phyloP scores from a whole-genome alignment of 1,140 invertebrate species.

The Apis cerana region DNA sequence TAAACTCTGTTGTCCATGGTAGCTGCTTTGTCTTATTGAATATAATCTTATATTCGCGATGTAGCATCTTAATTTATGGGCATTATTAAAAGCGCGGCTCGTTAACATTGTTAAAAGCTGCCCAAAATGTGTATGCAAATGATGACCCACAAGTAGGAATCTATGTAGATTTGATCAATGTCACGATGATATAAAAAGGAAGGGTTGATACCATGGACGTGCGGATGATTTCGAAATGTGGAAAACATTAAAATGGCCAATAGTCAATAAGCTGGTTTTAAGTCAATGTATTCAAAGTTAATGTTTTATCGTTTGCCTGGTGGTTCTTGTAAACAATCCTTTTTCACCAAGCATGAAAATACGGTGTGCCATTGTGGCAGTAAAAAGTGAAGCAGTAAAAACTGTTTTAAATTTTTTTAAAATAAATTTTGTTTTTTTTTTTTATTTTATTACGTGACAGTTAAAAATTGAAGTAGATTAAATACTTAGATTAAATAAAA shows the following conservation, averaged over 20 bases:
- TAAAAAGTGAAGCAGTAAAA: background rate
- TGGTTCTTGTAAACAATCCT: conserved; percentile 50
- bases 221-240: conserved; percentile 56
- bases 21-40: conserved; percentile 41
- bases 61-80: conserved; percentile 56
- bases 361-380: conserved; percentile 38
- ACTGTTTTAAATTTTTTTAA: conserved; percentile 5
- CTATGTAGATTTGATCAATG: conserved; percentile 1
- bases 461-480: background rate
- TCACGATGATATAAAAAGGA: background rate
- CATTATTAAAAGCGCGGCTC: conserved; percentile 44
- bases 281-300: conserved; percentile 57
- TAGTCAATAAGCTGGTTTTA: conserved; percentile 69
- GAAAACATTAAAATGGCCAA: conserved; percentile 58
- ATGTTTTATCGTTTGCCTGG: conserved; percentile 60
- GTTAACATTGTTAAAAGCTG: conserved; percentile 1
- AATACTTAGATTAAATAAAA: background rate
- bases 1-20: conserved; percentile 58
- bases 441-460: conserved; percentile 55
- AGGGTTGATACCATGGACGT: conserved; percentile 47
- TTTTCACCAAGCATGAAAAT: conserved; percentile 47
- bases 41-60: background rate
- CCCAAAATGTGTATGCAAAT: conserved; percentile 17
- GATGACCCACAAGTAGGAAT: conserved; percentile 27
- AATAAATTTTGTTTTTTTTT: background rate